Percentiles rank a stretch among this genome's conserved stretches.
These are phyloP conservation scores for Australoheros facetus DNA, from an alignment of 2,797 vertebrate species.

Conservation along the genomic window DNA sequence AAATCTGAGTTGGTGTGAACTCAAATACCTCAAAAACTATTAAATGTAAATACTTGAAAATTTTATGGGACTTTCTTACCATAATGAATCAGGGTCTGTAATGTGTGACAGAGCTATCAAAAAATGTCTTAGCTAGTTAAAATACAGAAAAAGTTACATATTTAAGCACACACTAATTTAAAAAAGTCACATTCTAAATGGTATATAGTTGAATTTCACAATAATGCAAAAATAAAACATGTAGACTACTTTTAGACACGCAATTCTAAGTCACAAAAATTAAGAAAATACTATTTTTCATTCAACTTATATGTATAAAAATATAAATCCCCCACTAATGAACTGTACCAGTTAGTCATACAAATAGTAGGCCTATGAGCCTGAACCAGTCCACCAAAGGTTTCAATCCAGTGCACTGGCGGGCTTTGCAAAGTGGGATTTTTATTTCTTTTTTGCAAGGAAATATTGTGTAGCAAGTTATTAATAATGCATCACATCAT, in stretches of 20 bases:
- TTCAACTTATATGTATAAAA: background rate
- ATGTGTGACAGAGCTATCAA: no score
- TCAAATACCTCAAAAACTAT: no score
- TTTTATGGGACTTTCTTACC: no score
- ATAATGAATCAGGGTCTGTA: no score
- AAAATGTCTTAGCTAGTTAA: no score
- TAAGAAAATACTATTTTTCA: background rate
- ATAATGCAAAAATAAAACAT: background rate
- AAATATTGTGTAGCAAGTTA: background rate
- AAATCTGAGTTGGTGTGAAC: no score
- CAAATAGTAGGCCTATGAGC: no score
- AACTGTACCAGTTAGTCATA: no score
- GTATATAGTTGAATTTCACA: background rate
- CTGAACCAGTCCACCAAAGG: no score
- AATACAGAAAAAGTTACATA: no score
- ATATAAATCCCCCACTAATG: no score
- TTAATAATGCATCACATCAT: background rate
- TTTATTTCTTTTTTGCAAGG: fast-evolving
- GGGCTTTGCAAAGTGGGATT: background rate
- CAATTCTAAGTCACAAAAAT: background rate
- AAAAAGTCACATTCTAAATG: background rate
- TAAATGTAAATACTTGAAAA: no score
- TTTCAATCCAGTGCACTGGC: background rate
- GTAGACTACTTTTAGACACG: background rate
- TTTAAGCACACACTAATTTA: background rate